Evolutionary conservation across 2,888 invertebrate genomes (phyloP), one percentile per base, ranked within the genome.

Genomic region (Epinotia brunnichana): DNA sequence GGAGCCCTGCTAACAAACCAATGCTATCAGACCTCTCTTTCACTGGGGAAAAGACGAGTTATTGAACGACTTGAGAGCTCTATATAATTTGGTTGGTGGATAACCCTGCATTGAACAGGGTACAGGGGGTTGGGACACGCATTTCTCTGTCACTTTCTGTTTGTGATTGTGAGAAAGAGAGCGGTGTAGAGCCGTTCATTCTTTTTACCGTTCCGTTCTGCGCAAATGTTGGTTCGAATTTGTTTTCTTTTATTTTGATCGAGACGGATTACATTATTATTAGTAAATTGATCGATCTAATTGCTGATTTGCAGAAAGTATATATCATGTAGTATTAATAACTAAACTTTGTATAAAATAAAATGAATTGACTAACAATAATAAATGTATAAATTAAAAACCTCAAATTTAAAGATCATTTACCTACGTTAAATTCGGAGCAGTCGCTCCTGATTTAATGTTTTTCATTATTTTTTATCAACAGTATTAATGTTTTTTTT

Each of bases 21-120:
- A 17, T 76, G 15, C 77, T 74, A 75, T 51, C 56, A 74, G 83
- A 81, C 66, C 82, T 76, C 21, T 76, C 74, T 70, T 60, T 44
- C 63, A 60, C 64, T 68, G 69, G 70, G 60, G 70, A 73, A 74
- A 76, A 77, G 74, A 76, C 73, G 74, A 67, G 53, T 4, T 39
- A 11, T 48, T 51, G 15, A 70, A 69, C 61, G n/a, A 5, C 54
- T 9, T 66, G 66, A 78, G 73, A 75, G 87, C 24, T 85, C 89
- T 74, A 59, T 56, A 62, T 76, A 78, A n/a, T 73, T 60, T 90
- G 90, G 91, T 56, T 77, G 76, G 51, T 77, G 73, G 70, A 63
- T 80, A 84, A 83, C 86, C 83, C 82, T 87, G 87, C 86, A 85
- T 84, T 87, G 85, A 85, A 88, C 90, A 89, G 90, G 90, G 90